Percentiles rank a stretch among this genome's conserved stretches.
Conservation (phyloP, 2,797 vertebrate genomes). For the Gymnothorax javanicus region DNA sequence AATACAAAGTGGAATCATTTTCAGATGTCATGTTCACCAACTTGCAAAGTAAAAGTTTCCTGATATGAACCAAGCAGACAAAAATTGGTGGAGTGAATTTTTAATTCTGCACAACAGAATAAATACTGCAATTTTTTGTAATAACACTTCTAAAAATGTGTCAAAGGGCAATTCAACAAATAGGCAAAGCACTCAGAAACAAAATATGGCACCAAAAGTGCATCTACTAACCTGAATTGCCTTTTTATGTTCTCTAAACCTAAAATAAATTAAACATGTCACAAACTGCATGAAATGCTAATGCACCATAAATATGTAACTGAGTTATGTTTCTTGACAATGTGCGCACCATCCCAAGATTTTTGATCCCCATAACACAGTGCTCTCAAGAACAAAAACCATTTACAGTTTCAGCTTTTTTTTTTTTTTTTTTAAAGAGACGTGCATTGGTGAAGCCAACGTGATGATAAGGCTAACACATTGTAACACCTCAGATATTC, state of each 20-base stretch:
- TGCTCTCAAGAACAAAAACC: background rate
- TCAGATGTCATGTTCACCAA: background rate
- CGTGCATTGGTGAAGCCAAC: too few species aligned
- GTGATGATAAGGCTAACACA: background rate
- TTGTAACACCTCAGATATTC: background rate
- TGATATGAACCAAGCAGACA: background rate
- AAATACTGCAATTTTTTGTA: background rate
- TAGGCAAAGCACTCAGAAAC: background rate
- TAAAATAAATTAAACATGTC: background rate
- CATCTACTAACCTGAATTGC: background rate
- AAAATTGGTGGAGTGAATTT: background rate
- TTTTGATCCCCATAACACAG: background rate
- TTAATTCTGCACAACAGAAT: conserved; percentile 10
- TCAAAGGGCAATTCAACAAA: background rate
- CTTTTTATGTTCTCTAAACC: background rate
- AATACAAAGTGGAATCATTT: background rate
- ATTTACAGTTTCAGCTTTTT: background rate
- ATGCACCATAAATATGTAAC: background rate
- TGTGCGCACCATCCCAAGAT: background rate
- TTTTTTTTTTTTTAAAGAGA: background rate
- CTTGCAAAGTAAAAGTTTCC: background rate
- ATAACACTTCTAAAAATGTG: background rate
- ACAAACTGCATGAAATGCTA: background rate
- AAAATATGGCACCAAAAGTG: background rate
- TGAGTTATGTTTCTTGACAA: background rate